A percentile compares a stretch with the other conserved stretches of the same genome.
Conservation (phyloP, 1,140 invertebrate genomes). For the Latrodectus geometricus region DNA sequence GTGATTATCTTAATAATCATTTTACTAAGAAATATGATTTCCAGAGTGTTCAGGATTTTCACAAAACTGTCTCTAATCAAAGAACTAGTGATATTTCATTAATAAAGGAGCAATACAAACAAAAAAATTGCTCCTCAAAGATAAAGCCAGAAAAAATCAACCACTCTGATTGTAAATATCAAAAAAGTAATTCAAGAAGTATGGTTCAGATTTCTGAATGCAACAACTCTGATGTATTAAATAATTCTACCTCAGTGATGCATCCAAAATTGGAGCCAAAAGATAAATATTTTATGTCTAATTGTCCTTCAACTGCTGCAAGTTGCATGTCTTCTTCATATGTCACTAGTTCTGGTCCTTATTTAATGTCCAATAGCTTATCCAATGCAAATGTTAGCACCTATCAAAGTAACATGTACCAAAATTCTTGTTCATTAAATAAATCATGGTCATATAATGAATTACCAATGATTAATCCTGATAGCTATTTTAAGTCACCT, state of each 20-base stretch:
- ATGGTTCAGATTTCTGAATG: constrained; percentile 1
- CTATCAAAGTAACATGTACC: constrained; percentile 34
- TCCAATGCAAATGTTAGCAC: not conserved
- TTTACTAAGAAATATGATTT: constrained; percentile 22
- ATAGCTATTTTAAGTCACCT: constrained; percentile 33
- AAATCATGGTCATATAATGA: constrained; percentile 47
- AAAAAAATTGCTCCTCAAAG: constrained; percentile 9
- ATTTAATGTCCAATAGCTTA: constrained; percentile 15
- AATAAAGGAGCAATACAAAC: constrained; percentile 30
- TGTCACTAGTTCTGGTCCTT: constrained; percentile 29
- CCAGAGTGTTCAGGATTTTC: not conserved
- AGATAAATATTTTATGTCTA: constrained; percentile 55
- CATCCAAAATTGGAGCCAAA: constrained; percentile 52
- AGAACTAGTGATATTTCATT: constrained; percentile 9
- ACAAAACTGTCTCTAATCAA: constrained; percentile 3
- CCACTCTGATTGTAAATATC: constrained; percentile 47
- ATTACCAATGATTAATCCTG: constrained; percentile 6
- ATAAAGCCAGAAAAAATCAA: constrained; percentile 40
- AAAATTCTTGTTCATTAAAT: constrained; percentile 37
- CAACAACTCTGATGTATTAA: constrained; percentile 41
- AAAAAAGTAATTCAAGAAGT: constrained; percentile 26
- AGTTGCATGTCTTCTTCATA: constrained; percentile 37
- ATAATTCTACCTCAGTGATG: constrained; percentile 54
- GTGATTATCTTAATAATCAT: not conserved
- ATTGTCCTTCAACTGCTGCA: constrained; percentile 41